Evolutionary conservation across 2,113 vertebrate species (phyloP).

Genomic region (Toxostoma redivivum): DNA sequence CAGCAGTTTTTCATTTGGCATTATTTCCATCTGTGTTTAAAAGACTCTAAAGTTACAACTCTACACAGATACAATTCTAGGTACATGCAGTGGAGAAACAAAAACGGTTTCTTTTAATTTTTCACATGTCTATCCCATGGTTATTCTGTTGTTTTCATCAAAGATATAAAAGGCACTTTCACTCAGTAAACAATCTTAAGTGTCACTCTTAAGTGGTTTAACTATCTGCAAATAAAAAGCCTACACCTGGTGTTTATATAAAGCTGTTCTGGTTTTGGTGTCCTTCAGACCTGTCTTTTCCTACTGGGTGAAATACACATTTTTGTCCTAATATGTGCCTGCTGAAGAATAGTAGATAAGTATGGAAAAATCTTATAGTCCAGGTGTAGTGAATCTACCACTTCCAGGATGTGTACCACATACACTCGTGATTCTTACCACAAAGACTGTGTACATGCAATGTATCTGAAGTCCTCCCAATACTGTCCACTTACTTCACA

Average conservation of each 20-base stretch:
- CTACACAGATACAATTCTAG: neutral
- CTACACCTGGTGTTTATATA: neutral
- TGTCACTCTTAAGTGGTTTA: neutral
- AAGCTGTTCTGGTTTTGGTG: neutral
- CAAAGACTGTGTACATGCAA: neutral
- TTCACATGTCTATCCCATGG: neutral
- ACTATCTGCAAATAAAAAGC: neutral
- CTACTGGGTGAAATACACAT: neutral
- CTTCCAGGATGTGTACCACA: neutral
- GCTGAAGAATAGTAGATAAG: neutral
- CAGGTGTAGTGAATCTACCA: neutral
- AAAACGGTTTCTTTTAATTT: neutral
- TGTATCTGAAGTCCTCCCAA: neutral
- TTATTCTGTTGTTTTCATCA: neutral
- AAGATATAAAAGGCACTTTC: neutral
- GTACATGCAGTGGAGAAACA: neutral
- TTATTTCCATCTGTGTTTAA: neutral
- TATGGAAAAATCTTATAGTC: neutral
- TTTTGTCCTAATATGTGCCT: neutral
- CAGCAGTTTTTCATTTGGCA: neutral
- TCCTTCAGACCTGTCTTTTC: neutral
- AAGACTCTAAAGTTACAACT: neutral
- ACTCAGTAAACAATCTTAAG: neutral
- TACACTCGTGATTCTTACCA: neutral
- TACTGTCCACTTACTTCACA: neutral